Percentiles rank a stretch among this genome's conserved stretches.
phyloP scores from a whole-genome alignment of 2,797 vertebrate genomes.

The Labeo calbasu region DNA sequence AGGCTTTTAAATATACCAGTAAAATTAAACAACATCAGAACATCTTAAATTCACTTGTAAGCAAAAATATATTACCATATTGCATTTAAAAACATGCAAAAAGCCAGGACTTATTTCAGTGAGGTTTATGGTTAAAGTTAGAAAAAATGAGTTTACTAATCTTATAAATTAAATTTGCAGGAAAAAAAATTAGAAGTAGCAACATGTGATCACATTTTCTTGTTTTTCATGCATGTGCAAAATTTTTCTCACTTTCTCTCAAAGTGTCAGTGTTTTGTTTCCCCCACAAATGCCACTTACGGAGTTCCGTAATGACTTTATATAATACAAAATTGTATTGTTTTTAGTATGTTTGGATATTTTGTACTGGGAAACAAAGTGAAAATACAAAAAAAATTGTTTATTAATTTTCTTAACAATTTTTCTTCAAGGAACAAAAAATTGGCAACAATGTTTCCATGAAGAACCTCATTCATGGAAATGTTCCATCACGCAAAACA shows the following conservation, averaged over 20 bases:
- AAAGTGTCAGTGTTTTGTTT: too few species aligned
- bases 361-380: background rate
- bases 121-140: background rate
- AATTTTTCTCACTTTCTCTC: background rate
- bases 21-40: background rate
- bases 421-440: background rate
- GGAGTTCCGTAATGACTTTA: background rate
- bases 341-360: background rate
- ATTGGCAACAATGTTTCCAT: background rate
- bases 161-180: background rate
- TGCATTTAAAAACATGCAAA: background rate
- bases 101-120: background rate
- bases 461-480: background rate
- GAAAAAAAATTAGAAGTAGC: background rate
- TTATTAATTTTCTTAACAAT: too few species aligned
- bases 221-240: background rate
- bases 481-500: background rate
- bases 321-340: background rate
- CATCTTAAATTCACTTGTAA: background rate
- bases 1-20: background rate
- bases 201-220: too few species aligned
- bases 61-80: background rate
- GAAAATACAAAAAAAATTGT: too few species aligned
- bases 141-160: background rate
- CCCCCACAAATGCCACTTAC: background rate